Evolutionary conservation across 2,797 vertebrate genomes (phyloP), one percentile per base, ranked within the genome.

Genomic region (Halcyon badia): DNA sequence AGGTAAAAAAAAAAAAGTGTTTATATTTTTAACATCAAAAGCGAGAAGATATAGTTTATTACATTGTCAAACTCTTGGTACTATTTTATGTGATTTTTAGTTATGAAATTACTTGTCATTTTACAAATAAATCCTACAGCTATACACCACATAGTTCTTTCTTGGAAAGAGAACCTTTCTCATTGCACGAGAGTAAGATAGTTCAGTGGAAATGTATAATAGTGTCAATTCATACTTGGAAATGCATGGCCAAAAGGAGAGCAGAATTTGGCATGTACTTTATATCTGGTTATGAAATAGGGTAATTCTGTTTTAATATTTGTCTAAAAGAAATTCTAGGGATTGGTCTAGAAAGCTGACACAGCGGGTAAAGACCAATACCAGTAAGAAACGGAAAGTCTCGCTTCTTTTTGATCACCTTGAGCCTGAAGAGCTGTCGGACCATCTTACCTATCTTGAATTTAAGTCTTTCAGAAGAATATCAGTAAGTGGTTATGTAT

Each of bases 321-420:
- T 96, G 20, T 83, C 83, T 73, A 60, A 97, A 96, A 99, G 99
- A 98, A 99, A 98, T 87, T 98, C 99, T 76, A 98, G 99, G 41
- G 99, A 99, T 85, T 99, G 99, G 99, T 99, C 99, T 48, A 98
- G 99, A 97, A 99, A 99, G 96, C 98, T 99, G 94, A 99, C 99
- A 76, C 99, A 99, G 93, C 99, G 98, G 97, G 99, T 99, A 81
- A 99, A 99, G 97, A 98, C 99, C 20, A 99, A 99, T 97, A 98
- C 98, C 97, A 99, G 99, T 95, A 99, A 99, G 98, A 99, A 99
- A 97, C 98, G 99, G 96, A 99, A 99, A 97, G 99, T 99, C 18
- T 99, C 99, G 1, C 98, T 99, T 61, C 99, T 99, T 56, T 99
- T 99, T 85, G 99, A 99, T 96, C 99, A 99, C 82, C 98, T 99